Evolutionary conservation across 1,140 invertebrate genomes (phyloP), one percentile per base, ranked within the genome.

Genomic region (Atopsyche davidsoni): DNA sequence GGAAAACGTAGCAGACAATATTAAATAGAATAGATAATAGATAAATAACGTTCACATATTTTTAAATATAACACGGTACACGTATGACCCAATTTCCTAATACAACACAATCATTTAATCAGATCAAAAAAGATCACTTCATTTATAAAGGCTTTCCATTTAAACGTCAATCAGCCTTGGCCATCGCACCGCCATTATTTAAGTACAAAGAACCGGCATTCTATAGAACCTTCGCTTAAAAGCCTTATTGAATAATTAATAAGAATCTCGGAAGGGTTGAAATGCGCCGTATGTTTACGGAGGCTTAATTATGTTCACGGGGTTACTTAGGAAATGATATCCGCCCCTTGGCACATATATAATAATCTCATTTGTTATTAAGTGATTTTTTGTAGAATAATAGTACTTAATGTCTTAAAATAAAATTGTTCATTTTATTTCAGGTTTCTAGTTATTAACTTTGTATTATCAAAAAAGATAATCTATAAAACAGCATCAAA

Each of bases 221-320:
- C 46, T 16, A 34, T 40, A 45, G 38, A 21, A n/a, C 25, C 2
- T 34, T 22, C 39, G 40, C 25, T 34, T 54, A 39, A 54, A 54
- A 36, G 42, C 46, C 25, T 48, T 49, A 49, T 54, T 54, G 52
- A 54, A 54, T 49, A 49, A 54, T 49, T 16, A 44, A 44, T 44
- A 7, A 11, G 25, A 31, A 16, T 17, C 36, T 18, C 36, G 6
- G 4, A 31, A 10, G 24, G 23, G 11, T 44, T n/a, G n/a, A n/a
- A n/a, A n/a, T 18, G 7, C 13, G n/a, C 6, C 13, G 18, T 22
- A 18, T 21, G 18, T 46, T 46, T 46, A 21, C 45, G 21, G 16
- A 19, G 21, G 18, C 28, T 46, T 36, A 46, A 46, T 46, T 46
- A 46, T 46, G 34, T 36, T 4, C 13, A 22, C 39, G 19, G 14